phyloP scores from a whole-genome alignment of 1,140 invertebrate genomes.

The Tetranychus cinnabarinus region DNA sequence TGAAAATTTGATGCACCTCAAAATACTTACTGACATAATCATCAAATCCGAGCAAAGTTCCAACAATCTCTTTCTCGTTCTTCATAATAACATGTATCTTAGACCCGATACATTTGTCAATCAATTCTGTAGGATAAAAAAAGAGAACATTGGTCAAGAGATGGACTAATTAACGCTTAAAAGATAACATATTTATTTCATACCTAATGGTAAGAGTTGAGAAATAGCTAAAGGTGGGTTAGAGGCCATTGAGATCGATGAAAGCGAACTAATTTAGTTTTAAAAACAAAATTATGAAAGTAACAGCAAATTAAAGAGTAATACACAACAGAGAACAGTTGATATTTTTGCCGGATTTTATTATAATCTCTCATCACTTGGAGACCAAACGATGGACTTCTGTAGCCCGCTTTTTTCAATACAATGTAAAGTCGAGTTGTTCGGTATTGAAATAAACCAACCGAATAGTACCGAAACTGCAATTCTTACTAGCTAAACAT shows the following conservation, averaged over 20 bases:
- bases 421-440: too few relatives aligned
- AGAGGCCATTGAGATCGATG: constrained; percentile 1
- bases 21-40: constrained; percentile 61
- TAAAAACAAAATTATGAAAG: too few relatives aligned
- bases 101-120: constrained; percentile 99
- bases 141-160: not conserved
- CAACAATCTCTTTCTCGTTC: constrained; percentile 97
- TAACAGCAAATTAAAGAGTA: too few relatives aligned
- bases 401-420: too few relatives aligned
- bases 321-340: too few relatives aligned
- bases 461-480: too few relatives aligned
- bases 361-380: too few relatives aligned
- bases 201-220: not conserved
- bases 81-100: constrained; percentile 99
- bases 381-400: too few relatives aligned
- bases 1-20: not conserved
- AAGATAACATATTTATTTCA: not conserved
- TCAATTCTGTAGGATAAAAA: constrained; percentile 43
- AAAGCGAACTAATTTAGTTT: too few relatives aligned
- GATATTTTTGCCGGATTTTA: too few relatives aligned
- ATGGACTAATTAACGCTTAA: not conserved
- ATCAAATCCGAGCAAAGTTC: constrained; percentile 89
- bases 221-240: constrained; percentile 1
- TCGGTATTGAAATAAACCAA: too few relatives aligned
- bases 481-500: too few relatives aligned